Percentiles rank a stretch among this genome's conserved stretches.
These are phyloP conservation scores for Xenopus borealis DNA, from an alignment of 2,113 vertebrate species.

Conservation along the genomic window DNA sequence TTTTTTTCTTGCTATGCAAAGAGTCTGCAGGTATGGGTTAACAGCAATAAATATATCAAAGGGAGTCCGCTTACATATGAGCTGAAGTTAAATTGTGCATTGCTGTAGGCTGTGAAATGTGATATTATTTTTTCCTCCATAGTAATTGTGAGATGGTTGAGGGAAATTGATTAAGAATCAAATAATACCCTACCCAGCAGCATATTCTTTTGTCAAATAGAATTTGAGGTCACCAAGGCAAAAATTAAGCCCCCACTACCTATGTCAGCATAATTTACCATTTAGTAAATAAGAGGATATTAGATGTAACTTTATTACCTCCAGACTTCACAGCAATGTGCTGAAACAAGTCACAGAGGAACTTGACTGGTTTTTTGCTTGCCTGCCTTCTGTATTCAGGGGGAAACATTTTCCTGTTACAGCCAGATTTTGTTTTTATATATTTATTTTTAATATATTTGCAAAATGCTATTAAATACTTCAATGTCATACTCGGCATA, in stretches of 20 bases:
- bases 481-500: too few species aligned
- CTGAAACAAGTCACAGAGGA: constrained; percentile 20
- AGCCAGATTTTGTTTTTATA: too few species aligned
- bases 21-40: neutral
- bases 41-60: constrained; percentile 63
- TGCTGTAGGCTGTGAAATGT: constrained; percentile 63
- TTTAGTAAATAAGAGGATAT: constrained; percentile 56
- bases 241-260: constrained; percentile 37
- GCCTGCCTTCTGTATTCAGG: constrained; percentile 55
- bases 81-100: constrained; percentile 60
- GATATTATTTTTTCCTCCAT: constrained; percentile 67
- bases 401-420: too few species aligned
- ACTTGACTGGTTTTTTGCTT: constrained; percentile 58
- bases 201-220: constrained; percentile 51
- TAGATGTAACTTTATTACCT: constrained; percentile 47
- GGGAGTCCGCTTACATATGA: constrained; percentile 63
- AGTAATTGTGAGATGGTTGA: constrained; percentile 65
- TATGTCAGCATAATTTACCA: constrained; percentile 53
- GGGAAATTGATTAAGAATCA: constrained; percentile 60
- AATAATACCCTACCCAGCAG: constrained; percentile 50
- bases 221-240: constrained; percentile 38
- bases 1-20: too few species aligned
- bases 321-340: constrained; percentile 39
- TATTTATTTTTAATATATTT: too few species aligned
- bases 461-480: too few species aligned